Conservation (phyloP, 2,888 invertebrate species). For the Papilio gigon region DNA sequence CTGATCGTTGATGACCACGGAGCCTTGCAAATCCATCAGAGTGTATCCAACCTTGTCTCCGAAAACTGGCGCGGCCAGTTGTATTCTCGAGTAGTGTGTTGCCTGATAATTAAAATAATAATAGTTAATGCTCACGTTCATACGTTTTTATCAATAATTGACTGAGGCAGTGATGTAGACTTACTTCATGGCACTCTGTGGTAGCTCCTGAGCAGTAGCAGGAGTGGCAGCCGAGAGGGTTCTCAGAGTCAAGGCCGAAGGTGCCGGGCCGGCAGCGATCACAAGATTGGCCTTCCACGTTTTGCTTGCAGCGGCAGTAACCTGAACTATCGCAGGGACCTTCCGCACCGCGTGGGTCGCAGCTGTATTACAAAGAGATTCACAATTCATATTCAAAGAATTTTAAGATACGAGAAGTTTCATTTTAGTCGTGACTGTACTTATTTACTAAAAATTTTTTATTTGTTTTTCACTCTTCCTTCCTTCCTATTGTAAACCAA, state of each 20-base stretch:
- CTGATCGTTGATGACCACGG: constrained; percentile 63
- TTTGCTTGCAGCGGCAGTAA: constrained; percentile 86
- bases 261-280: constrained; percentile 90
- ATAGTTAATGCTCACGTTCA: background rate
- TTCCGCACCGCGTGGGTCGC: constrained; percentile 65
- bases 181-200: constrained; percentile 86
- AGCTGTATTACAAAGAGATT: constrained; percentile 52
- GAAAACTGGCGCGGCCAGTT: constrained; percentile 68
- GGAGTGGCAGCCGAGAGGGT: constrained; percentile 90
- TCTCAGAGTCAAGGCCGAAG: constrained; percentile 87
- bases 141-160: no score
- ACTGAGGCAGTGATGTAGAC: background rate
- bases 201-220: constrained; percentile 95
- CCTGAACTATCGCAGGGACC: constrained; percentile 66
- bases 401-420: no score
- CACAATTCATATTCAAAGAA: no score
- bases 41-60: constrained; percentile 70
- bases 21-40: constrained; percentile 65
- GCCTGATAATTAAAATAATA: constrained; percentile 53
- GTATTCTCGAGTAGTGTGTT: constrained; percentile 61
- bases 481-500: no score
- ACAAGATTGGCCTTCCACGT: constrained; percentile 90
- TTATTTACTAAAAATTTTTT: no score
- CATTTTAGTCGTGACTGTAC: no score
- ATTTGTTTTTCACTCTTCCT: no score